A percentile compares a stretch with the other conserved stretches of the same genome.
Evolutionary conservation across 1,140 invertebrate genomes (phyloP).

Genomic region (Brachionus sp.): DNA sequence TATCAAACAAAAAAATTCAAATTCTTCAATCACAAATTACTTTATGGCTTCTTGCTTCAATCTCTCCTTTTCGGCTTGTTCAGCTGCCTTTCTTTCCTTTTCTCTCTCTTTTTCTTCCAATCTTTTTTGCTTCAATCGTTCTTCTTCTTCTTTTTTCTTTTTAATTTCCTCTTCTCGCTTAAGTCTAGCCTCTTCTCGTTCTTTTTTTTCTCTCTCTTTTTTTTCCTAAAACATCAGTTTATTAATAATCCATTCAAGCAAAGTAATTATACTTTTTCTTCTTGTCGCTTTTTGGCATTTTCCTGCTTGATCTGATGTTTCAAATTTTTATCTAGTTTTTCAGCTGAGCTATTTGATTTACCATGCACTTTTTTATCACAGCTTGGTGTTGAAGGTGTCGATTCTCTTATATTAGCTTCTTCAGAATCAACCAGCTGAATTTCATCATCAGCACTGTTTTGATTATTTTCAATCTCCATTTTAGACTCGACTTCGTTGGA

Average conservation of each 20-base stretch:
- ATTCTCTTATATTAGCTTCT: background rate
- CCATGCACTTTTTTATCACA: background rate
- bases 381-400: constrained; percentile 6
- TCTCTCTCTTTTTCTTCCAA: constrained; percentile 20
- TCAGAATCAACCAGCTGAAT: background rate
- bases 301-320: constrained; percentile 11
- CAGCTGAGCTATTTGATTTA: background rate
- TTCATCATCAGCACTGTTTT: background rate
- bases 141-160: constrained; percentile 36
- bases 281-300: constrained; percentile 12
- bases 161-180: background rate
- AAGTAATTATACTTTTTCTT: constrained; percentile 11
- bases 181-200: background rate
- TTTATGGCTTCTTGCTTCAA: constrained; percentile 14
- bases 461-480: background rate
- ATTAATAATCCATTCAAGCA: background rate
- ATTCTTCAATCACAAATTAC: background rate
- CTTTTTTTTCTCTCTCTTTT: constrained; percentile 25
- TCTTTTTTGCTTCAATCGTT: constrained; percentile 7
- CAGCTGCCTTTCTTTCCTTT: constrained; percentile 43
- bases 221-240: background rate
- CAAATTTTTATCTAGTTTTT: constrained; percentile 42
- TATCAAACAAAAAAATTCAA: background rate
- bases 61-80: constrained; percentile 23
- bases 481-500: background rate